These are phyloP conservation scores for Henricia sp. DNA, from an alignment of 53 echinoderm and acorn worm species.

Conservation along the genomic window DNA sequence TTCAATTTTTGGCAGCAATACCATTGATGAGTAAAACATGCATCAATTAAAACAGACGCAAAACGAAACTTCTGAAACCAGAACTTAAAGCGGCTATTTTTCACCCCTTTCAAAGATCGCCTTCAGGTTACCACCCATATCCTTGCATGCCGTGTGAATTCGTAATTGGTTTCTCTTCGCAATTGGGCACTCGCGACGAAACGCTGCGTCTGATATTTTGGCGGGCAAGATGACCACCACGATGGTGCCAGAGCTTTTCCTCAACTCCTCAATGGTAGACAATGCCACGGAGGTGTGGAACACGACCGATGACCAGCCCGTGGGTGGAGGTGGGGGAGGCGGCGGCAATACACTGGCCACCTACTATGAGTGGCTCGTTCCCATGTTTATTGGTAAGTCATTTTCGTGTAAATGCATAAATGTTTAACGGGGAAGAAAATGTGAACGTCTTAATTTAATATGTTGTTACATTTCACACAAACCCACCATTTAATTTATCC, in stretches of 20 bases:
- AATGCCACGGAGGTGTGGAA: background rate
- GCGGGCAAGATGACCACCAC: constrained; percentile 17
- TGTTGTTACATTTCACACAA: too few species aligned
- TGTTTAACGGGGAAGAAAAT: too few species aligned
- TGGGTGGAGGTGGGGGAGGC: background rate
- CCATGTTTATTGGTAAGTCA: constrained; percentile 32
- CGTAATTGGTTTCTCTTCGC: background rate
- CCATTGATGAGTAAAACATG: too few species aligned
- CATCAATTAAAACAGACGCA: too few species aligned
- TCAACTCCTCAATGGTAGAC: background rate
- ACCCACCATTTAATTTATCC: too few species aligned
- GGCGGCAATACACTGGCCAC: background rate
- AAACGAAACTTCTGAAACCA: too few species aligned
- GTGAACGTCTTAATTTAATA: too few species aligned
- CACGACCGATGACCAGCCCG: background rate
- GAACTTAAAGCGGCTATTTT: background rate
- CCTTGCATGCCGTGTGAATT: constrained; percentile 14
- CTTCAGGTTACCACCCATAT: background rate
- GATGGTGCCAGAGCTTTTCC: background rate
- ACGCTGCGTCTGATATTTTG: background rate
- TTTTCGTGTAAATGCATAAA: too few species aligned
- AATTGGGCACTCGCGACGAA: background rate
- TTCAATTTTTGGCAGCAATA: too few species aligned
- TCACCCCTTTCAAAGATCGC: background rate
- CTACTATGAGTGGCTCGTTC: background rate